Conservation (phyloP, 2,888 invertebrate genomes). For the Drosophila mimica region DNA sequence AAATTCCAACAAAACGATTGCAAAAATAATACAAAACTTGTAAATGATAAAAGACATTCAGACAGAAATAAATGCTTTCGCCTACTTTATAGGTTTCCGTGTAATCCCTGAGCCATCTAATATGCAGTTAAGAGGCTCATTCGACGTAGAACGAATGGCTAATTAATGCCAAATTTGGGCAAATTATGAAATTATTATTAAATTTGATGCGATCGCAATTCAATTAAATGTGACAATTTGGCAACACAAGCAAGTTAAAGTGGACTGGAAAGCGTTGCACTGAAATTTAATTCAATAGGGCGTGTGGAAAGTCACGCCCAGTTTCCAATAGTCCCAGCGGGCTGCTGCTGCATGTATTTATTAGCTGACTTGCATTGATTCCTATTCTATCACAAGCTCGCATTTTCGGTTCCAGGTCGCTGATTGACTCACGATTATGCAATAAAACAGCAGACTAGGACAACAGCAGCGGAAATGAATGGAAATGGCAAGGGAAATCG, state of each 20-base stretch:
- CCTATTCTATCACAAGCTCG: neutral
- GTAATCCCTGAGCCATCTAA: neutral
- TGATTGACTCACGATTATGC: constrained; percentile 83
- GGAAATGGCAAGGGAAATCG: constrained; percentile 12
- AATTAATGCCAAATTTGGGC: constrained; percentile 74
- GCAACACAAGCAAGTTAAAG: constrained; percentile 60
- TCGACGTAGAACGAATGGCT: constrained; percentile 28
- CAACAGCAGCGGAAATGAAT: constrained; percentile 39
- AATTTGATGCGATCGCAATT: constrained; percentile 66
- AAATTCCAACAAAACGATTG: neutral
- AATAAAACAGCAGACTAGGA: constrained; percentile 73
- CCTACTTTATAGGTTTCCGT: neutral
- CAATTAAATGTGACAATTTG: constrained; percentile 66
- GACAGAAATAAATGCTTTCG: neutral
- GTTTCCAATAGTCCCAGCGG: constrained; percentile 9
- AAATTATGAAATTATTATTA: constrained; percentile 74
- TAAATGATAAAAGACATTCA: neutral
- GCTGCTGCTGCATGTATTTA: constrained; percentile 77
- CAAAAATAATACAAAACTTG: neutral
- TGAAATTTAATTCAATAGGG: constrained; percentile 64
- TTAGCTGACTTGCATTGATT: constrained; percentile 75
- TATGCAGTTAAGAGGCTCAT: neutral
- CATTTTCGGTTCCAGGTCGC: constrained; percentile 41
- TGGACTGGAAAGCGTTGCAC: constrained; percentile 51
- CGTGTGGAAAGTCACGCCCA: constrained; percentile 7